Conservation (phyloP, 2,113 vertebrate species). For the Cacatua alba region DNA sequence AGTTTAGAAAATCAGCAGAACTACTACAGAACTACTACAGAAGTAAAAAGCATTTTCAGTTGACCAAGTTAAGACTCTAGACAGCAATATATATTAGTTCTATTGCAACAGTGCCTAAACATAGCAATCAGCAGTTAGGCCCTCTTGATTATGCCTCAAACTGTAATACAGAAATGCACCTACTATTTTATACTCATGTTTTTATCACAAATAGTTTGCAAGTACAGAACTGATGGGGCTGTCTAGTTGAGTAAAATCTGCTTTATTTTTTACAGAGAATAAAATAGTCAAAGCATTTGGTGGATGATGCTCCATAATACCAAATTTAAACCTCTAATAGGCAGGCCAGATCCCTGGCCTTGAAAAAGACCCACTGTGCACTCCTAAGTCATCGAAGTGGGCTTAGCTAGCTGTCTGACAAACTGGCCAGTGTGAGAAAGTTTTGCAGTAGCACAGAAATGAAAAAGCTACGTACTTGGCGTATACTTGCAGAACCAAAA, state of each 20-base stretch:
- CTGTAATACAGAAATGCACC: not conserved
- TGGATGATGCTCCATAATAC: slow-evolving; percentile 37
- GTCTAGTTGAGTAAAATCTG: slow-evolving; percentile 1
- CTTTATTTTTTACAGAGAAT: slow-evolving; percentile 31
- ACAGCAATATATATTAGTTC: not conserved
- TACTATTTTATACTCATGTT: not conserved
- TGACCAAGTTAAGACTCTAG: not conserved
- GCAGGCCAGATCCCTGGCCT: not conserved
- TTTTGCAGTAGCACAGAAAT: not conserved
- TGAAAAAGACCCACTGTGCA: slow-evolving; percentile 3
- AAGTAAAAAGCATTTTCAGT: not conserved
- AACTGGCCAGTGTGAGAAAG: not conserved
- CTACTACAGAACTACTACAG: not conserved
- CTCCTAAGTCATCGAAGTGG: not conserved
- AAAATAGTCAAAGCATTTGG: slow-evolving; percentile 25
- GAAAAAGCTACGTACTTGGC: not conserved
- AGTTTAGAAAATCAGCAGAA: not conserved
- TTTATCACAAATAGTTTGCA: not conserved
- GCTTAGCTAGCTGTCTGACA: not conserved
- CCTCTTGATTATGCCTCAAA: not conserved
- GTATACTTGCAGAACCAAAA: not conserved
- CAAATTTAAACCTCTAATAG: slow-evolving; percentile 36
- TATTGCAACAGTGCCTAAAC: not conserved
- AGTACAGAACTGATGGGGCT: not conserved
- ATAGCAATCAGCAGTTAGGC: not conserved